Base-by-base conservation (phyloP, 1,140 invertebrate genomes). In the Scaptomyza graminum region DNA sequence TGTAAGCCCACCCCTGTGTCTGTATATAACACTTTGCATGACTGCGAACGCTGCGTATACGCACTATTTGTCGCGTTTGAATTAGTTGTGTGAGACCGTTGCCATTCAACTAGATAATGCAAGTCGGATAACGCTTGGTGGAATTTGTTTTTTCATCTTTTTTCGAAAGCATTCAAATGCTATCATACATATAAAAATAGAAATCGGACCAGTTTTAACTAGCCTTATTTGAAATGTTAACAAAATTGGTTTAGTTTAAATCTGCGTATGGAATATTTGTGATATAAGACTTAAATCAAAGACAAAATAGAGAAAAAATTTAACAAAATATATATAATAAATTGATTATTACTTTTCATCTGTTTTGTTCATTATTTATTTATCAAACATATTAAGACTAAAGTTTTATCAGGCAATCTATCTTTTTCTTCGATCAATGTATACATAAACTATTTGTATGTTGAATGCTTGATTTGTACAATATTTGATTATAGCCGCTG, bases 11-110 rank as follows among this genome's bases (percentile, higher is more conserved):
- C 8, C 31, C 28, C 5, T 7, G 2, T 7, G 2, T 7, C 28
- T 31, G 7, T 34, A 7, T 34, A 6, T 2, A 34, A 9, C 31
- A 34, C 31, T 34, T 34, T 34, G 31, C 8, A 34, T 34, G 31
- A 8, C 31, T 9, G 31, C 31, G 6, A 51, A 72, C 69, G 79
- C 65, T 69, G 75, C 79, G 80, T 79, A 83, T 83, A 59, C 75
- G 68, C 80, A 62, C 80, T 84, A 79, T 80, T 85, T 55, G 57
- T 67, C 47, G 44, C n/a, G 8, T 37, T 31, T 28, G 16, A 49
- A 70, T 56, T 56, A 65, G 61, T 57, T 56, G 18, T 46, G 51
- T 44, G 41, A 11, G 39, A 52, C 28, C 47, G 46, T 65, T 56
- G 28, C 41, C 37, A 31, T 43, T 25, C 43, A 65, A 44, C 15